phyloP scores from a whole-genome alignment of 2,113 vertebrate genomes.

The Lipophrys pholis region DNA sequence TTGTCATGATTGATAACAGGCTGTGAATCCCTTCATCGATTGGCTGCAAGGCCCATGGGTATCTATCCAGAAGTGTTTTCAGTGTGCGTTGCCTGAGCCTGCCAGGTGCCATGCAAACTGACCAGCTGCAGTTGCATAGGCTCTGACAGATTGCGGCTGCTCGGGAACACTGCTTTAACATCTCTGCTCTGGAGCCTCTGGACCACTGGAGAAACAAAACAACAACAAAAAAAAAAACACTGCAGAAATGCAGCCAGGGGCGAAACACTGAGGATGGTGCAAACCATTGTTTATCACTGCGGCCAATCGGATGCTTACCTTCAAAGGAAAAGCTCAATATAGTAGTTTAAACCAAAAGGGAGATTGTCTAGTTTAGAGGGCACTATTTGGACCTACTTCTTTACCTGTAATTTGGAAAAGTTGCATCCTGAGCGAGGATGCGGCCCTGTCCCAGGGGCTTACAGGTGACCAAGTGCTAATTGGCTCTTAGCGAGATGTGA shows the following conservation, averaged over 20 bases:
- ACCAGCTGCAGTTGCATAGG: constrained; percentile 14
- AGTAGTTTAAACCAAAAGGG: constrained; percentile 36
- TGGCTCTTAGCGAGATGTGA: constrained; percentile 70
- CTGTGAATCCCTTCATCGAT: constrained; percentile 71
- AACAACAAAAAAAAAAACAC: constrained; percentile 37
- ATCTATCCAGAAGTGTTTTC: constrained; percentile 62
- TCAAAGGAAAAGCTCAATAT: constrained; percentile 58
- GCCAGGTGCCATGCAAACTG: constrained; percentile 50
- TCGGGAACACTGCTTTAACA: constrained; percentile 31
- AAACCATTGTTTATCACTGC: constrained; percentile 69
- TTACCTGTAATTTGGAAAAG: constrained; percentile 64
- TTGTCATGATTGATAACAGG: constrained; percentile 77
- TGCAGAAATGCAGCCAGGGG: constrained; percentile 63
- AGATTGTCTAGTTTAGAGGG: constrained; percentile 58
- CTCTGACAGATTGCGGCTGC: constrained; percentile 50
- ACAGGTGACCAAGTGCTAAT: constrained; percentile 75
- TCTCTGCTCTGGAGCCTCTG: constrained; percentile 21
- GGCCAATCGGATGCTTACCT: constrained; percentile 55
- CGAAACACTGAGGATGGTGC: constrained; percentile 59
- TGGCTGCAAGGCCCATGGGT: constrained; percentile 42
- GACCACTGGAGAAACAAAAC: constrained; percentile 28
- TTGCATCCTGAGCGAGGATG: constrained; percentile 38
- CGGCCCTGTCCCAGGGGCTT: constrained; percentile 47
- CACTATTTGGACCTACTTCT: constrained; percentile 38
- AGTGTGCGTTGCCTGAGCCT: constrained; percentile 34